Percentiles rank a stretch among this genome's conserved stretches.
Conservation (phyloP, 2,797 vertebrate genomes). For the Cheirogaleus major region DNA sequence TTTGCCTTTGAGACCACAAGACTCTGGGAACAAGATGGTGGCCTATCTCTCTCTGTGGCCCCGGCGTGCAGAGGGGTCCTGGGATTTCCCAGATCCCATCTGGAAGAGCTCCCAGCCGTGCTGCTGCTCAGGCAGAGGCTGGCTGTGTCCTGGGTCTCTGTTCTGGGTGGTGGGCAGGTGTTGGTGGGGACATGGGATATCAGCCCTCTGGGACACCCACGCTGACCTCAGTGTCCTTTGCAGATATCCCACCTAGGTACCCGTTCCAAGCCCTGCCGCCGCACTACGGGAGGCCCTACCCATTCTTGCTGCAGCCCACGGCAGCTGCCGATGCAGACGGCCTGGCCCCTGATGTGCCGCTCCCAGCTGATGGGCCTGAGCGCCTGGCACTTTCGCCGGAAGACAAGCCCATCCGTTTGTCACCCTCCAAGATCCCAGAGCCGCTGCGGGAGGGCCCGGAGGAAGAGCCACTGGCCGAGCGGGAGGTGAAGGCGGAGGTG, state of each 20-base stretch:
- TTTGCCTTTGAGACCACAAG: background rate
- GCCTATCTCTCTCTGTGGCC: background rate
- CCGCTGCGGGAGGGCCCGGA: constrained; percentile 79
- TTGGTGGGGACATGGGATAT: background rate
- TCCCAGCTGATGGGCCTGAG: constrained; percentile 87
- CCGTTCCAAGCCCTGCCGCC: constrained; percentile 93
- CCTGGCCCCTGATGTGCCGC: constrained; percentile 86
- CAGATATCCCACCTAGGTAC: constrained; percentile 94
- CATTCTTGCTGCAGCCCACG: constrained; percentile 91
- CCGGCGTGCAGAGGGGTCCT: background rate
- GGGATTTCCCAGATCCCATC: background rate
- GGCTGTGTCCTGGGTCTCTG: background rate
- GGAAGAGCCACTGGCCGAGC: constrained; percentile 83
- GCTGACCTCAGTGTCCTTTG: constrained; percentile 67
- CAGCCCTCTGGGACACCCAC: background rate
- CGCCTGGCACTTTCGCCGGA: constrained; percentile 87
- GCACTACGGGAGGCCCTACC: constrained; percentile 91
- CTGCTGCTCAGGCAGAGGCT: background rate
- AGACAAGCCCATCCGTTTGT: constrained; percentile 89
- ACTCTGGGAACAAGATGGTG: background rate
- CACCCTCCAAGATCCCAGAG: constrained; percentile 87
- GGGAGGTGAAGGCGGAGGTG: constrained; percentile 89
- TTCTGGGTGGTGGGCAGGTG: background rate
- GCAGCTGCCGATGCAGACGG: constrained; percentile 88
- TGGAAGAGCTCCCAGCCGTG: background rate